These are phyloP conservation scores for Lepidonotus clava DNA, from an alignment of 2,888 invertebrate genomes.

Conservation along the genomic window DNA sequence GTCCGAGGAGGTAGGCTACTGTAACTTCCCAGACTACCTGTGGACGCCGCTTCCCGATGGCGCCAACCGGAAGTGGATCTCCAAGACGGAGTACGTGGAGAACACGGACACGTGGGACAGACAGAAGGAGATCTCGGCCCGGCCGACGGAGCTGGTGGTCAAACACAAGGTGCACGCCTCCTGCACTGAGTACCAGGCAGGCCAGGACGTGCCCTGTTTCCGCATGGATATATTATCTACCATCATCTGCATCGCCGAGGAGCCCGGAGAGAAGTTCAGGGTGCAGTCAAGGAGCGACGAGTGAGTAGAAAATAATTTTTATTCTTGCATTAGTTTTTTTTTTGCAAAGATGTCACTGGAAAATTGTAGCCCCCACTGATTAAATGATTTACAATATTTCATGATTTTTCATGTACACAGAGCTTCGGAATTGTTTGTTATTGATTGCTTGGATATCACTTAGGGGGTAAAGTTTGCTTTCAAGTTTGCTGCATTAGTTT, in stretches of 20 bases:
- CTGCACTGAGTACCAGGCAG: conserved; percentile 44
- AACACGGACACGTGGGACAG: conserved; percentile 62
- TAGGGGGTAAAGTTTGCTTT: too few species aligned
- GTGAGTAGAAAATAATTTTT: conserved; percentile 49
- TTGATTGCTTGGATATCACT: too few species aligned
- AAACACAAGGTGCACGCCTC: conserved; percentile 55
- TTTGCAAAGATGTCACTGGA: too few species aligned
- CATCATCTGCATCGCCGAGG: conserved; percentile 56
- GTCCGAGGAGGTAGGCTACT: conserved; percentile 59
- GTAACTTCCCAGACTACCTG: conserved; percentile 62
- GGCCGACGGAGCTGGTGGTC: conserved; percentile 57
- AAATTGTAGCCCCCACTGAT: too few species aligned
- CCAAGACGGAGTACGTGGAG: conserved; percentile 60
- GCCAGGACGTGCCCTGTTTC: conserved; percentile 51
- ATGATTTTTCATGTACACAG: too few species aligned
- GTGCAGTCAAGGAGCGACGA: conserved; percentile 47
- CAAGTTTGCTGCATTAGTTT: too few species aligned
- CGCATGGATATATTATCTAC: conserved; percentile 45
- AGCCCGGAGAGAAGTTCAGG: conserved; percentile 54
- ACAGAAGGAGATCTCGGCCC: conserved; percentile 59
- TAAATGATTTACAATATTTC: too few species aligned
- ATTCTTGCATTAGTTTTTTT: background rate
- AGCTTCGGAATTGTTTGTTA: too few species aligned
- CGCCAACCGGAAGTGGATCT: conserved; percentile 62
- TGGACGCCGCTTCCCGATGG: conserved; percentile 57